Conservation (phyloP, 2,888 invertebrate species). For the Ophion ventricosus region DNA sequence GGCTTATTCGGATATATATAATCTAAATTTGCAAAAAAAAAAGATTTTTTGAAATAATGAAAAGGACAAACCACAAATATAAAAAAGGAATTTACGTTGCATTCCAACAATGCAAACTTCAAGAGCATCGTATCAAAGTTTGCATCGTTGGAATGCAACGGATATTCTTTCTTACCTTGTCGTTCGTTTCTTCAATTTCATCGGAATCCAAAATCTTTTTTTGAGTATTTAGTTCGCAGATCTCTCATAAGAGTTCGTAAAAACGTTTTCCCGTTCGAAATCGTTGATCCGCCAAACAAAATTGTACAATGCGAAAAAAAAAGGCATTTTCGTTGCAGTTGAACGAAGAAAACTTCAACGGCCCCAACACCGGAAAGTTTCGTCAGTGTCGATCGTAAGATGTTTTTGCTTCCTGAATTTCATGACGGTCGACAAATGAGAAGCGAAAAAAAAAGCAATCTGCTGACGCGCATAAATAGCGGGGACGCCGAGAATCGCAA, state of each 20-base stretch:
- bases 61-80: too few relatives aligned
- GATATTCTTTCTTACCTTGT: too few relatives aligned
- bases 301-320: background rate
- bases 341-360: background rate
- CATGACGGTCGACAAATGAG: constrained; percentile 1
- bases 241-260: background rate
- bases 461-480: constrained; percentile 24
- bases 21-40: too few relatives aligned
- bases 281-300: too few relatives aligned
- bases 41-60: too few relatives aligned
- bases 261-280: too few relatives aligned
- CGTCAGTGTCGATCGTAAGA: background rate
- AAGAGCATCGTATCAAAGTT: too few relatives aligned
- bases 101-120: too few relatives aligned
- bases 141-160: too few relatives aligned
- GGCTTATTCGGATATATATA: too few relatives aligned
- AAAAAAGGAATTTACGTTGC: too few relatives aligned
- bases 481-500: background rate
- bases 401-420: constrained; percentile 9
- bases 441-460: constrained; percentile 11
- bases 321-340: background rate
- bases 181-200: background rate
- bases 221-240: background rate
- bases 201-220: background rate
- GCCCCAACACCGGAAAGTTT: background rate